Evolutionary conservation across 2,113 vertebrate genomes (phyloP).

Genomic region (Bujurquina vittata): DNA sequence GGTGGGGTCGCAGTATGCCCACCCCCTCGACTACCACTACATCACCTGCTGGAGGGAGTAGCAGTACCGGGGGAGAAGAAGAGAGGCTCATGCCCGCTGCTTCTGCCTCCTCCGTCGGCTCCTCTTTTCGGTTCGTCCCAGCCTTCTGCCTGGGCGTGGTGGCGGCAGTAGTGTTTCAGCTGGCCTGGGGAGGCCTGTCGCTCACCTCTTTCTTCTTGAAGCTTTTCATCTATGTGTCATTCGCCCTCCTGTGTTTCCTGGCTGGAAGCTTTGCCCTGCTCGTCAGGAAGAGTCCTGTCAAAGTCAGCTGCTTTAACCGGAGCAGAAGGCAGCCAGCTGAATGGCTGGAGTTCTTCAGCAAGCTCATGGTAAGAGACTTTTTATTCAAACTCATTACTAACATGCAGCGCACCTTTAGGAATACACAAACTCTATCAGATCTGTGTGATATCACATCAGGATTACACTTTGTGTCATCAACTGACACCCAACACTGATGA

Average conservation of each 20-base stretch:
- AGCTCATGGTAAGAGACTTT: constrained; percentile 76
- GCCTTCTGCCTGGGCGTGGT: constrained; percentile 76
- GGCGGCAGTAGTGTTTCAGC: constrained; percentile 77
- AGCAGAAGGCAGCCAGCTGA: constrained; percentile 56
- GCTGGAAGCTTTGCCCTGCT: constrained; percentile 78
- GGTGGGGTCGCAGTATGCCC: constrained; percentile 76
- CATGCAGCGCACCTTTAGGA: neutral
- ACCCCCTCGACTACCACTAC: constrained; percentile 60
- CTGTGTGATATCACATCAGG: neutral
- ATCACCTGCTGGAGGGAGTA: constrained; percentile 71
- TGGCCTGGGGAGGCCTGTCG: constrained; percentile 77
- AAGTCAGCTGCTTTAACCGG: constrained; percentile 74
- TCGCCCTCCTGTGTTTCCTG: constrained; percentile 81
- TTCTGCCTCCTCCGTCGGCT: constrained; percentile 41
- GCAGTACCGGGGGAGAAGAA: constrained; percentile 51
- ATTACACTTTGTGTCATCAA: neutral
- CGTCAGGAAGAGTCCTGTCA: constrained; percentile 76
- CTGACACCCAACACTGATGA: neutral
- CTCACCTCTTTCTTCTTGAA: constrained; percentile 82
- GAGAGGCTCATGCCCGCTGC: constrained; percentile 69
- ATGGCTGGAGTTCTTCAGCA: constrained; percentile 73
- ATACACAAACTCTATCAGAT: neutral
- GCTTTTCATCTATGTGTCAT: constrained; percentile 82
- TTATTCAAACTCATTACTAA: neutral
- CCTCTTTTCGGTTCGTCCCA: constrained; percentile 72